Conservation (phyloP, 1,140 invertebrate species). For the Sitophilus oryzae region DNA sequence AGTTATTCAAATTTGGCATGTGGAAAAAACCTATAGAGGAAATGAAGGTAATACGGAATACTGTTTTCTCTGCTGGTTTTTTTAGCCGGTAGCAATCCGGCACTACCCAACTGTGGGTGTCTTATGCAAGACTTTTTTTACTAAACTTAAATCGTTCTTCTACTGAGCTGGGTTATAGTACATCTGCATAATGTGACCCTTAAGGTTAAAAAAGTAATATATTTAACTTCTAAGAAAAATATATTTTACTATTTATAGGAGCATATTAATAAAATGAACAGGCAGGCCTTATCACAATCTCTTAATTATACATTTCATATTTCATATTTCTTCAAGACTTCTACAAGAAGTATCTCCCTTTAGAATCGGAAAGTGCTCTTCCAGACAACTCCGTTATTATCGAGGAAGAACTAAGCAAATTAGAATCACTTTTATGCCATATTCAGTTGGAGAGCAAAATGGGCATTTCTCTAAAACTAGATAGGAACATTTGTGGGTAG, state of each 20-base stretch:
- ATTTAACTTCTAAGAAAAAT: constrained; percentile 1
- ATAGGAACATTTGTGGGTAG: constrained; percentile 93
- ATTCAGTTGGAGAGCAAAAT: constrained; percentile 86
- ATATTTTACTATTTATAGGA: constrained; percentile 50
- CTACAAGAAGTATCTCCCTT: constrained; percentile 66
- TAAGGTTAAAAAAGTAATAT: constrained; percentile 49
- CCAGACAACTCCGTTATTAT: constrained; percentile 59
- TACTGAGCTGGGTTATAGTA: constrained; percentile 74
- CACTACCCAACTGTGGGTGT: too few relatives aligned
- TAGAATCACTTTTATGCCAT: constrained; percentile 82
- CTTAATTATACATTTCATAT: constrained; percentile 83
- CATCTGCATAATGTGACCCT: constrained; percentile 64
- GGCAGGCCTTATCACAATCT: constrained; percentile 77
- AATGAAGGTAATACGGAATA: too few relatives aligned
- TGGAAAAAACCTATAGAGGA: too few relatives aligned
- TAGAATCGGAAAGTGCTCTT: constrained; percentile 54
- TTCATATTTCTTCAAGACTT: constrained; percentile 80
- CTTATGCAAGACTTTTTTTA: too few relatives aligned
- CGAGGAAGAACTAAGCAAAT: constrained; percentile 75
- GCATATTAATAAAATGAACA: constrained; percentile 81
- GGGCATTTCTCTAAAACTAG: constrained; percentile 77
- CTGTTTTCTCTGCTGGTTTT: too few relatives aligned
- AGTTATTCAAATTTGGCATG: too few relatives aligned
- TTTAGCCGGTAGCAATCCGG: too few relatives aligned
- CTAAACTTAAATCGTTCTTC: constrained; percentile 66